Base-by-base conservation (phyloP, 2,797 vertebrate genomes). In the Falco concolor region DNA sequence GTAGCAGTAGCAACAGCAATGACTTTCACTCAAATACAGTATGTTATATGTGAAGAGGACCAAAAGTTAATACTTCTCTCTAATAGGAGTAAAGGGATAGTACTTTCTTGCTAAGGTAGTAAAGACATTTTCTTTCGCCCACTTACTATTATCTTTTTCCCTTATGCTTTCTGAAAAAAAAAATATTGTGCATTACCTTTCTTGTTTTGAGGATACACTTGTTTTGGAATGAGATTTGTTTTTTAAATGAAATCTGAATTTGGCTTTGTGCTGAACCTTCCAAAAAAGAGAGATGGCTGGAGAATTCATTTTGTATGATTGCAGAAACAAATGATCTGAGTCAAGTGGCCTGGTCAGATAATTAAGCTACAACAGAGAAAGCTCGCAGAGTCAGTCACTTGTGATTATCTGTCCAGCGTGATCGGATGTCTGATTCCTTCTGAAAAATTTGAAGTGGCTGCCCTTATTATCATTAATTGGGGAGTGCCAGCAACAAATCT, bases 271-370 rank as follows among this genome's bases (percentile, higher is more conserved):
- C 30, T 38, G 61, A 89, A 50, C 49, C 17, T 82, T 70, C 70
- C 38, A 64, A 84, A 93, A 75, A 72, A 28, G 30, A 49, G 72
- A 77, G 28, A 34, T 78, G 57, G 14, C 78, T 87, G 85, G 74
- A 91, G 54, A 89, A 92, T 80, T 95, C 72, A 76, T 93, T 96
- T 87, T 61, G 53, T 94, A 30, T 87, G 64, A 90, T 57, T 95
- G 93, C 78, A 90, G 85, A 77, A 91, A 75, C 69, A 95, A 95
- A 93, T 94, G 93, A 94, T 95, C 80, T 38, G 57, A 95, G 81
- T 95, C 80, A 80, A 95, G 93, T 92, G 83, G 84, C 70, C 87
- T 94, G 89, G 92, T 94, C 95, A 94, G 60, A 87, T 90, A 95
- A 95, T 96, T 96, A 96, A 96, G 52, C 80, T 88, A 87, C 89